A percentile compares a stretch with the other conserved stretches of the same genome.
Conservation (phyloP, 2,113 vertebrate genomes). For the Xenopus laevis region DNA sequence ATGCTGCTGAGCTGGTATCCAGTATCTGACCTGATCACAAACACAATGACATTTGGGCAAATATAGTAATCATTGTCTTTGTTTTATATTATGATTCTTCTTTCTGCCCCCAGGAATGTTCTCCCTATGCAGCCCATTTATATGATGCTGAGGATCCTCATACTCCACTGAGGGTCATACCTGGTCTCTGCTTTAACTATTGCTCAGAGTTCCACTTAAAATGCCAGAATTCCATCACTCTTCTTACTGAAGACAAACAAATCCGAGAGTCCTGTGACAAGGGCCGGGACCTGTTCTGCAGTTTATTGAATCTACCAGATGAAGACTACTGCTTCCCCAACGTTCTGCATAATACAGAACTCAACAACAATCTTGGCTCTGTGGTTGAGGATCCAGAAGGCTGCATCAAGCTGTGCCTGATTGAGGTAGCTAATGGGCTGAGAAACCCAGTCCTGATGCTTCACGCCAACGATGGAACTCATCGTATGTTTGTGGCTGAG, state of each 20-base stretch:
- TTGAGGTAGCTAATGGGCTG: slow-evolving; percentile 71
- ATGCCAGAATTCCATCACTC: slow-evolving; percentile 64
- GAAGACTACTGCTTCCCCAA: slow-evolving; percentile 80
- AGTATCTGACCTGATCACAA: too few relatives aligned
- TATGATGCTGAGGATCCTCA: slow-evolving; percentile 73
- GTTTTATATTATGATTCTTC: neutral
- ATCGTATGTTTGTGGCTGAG: slow-evolving; percentile 72
- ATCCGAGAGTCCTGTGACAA: slow-evolving; percentile 51
- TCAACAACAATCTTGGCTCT: slow-evolving; percentile 65
- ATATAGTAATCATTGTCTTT: too few relatives aligned
- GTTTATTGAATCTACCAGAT: slow-evolving; percentile 66
- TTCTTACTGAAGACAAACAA: slow-evolving; percentile 58
- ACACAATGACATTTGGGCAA: too few relatives aligned
- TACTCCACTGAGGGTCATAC: slow-evolving; percentile 69
- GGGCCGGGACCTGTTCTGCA: slow-evolving; percentile 65
- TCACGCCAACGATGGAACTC: slow-evolving; percentile 67
- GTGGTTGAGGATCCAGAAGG: slow-evolving; percentile 61
- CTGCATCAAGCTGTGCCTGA: slow-evolving; percentile 77
- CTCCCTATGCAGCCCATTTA: slow-evolving; percentile 77
- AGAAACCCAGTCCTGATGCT: slow-evolving; percentile 76
- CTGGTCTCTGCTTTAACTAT: slow-evolving; percentile 73
- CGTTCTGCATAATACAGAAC: slow-evolving; percentile 59
- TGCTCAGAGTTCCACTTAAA: slow-evolving; percentile 67
- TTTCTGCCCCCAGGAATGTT: slow-evolving; percentile 71
- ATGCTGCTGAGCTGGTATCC: too few relatives aligned